These are phyloP conservation scores for Ciona savignyi DNA, from an alignment of 23 tunicate species.

Conservation along the genomic window DNA sequence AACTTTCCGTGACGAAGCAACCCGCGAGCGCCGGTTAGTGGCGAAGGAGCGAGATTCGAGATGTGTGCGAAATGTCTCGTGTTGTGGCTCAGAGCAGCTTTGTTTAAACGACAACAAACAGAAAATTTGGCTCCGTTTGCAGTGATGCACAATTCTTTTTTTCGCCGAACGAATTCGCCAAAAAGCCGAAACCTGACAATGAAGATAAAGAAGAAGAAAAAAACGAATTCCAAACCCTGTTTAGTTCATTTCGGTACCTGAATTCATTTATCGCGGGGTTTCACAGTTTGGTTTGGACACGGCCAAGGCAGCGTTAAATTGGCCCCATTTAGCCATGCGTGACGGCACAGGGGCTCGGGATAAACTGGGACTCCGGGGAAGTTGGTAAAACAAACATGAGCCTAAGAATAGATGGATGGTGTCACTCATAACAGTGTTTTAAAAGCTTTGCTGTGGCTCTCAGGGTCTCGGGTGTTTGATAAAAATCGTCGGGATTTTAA, in stretches of 20 bases:
- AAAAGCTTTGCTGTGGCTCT: background rate
- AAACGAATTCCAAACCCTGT: no score
- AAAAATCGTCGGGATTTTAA: background rate
- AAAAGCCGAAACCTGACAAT: no score
- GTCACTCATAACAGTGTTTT: background rate
- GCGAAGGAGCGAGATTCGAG: background rate
- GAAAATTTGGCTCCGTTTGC: background rate
- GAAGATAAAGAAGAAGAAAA: no score
- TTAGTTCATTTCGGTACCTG: no score
- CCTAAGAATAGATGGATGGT: background rate
- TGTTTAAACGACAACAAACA: background rate
- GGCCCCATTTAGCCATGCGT: background rate
- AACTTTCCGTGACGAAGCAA: background rate
- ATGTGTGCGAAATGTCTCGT: background rate
- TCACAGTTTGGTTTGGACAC: background rate
- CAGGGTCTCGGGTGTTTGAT: background rate
- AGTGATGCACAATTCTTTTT: background rate
- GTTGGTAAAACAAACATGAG: background rate
- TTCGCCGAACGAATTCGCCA: no score
- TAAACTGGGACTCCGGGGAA: conserved; percentile 1
- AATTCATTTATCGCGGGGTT: no score
- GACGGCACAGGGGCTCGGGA: background rate
- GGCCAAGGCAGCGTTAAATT: background rate
- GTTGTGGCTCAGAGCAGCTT: background rate
- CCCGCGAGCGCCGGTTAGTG: background rate